Evolutionary conservation across 2,797 vertebrate species (phyloP), one percentile per base, ranked within the genome.

Genomic region (Gadopsis bispinosus): DNA sequence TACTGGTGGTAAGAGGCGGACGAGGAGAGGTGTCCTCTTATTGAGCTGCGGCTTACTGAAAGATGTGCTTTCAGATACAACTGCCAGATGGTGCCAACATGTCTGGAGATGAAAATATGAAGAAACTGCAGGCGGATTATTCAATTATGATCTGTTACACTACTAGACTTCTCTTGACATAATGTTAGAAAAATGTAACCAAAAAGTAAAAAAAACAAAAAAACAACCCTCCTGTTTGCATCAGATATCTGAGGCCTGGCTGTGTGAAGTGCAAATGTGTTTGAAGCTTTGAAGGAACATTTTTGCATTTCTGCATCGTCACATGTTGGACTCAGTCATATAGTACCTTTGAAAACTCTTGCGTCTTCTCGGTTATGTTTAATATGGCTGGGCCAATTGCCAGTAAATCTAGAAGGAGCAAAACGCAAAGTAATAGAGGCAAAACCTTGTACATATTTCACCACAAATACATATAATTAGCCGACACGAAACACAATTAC

Each of bases 21-120:
- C 22, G 35, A 16, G 45, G n/a, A 69, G 8, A 0, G 0, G 4
- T 1, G 14, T 43, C 33, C 17, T 45, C 37, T 41, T 11, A 5
- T 39, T 43, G 29, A 41, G 13, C 61, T 53, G 35, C 10, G 45
- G 35, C 6, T 48, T 33, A 31, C 2, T 33, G 22, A n/a, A 43
- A 67, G 41, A 35, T 55, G 8, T 54, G 33, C 22, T 75, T 31
- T 71, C 53, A 70, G 6, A 31, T 54, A 31, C 19, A 13, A 19
- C 10, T 19, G 1, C n/a, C 47, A 9, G 20, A 29, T 37, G 45
- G 16, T 45, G 50, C 5, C 37, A 45, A 55, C 22, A n/a, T 51
- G 10, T 51, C 37, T 45, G 39, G 33, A 31, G 20, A 20, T 37
- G 17, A 39, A 69, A n/a, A 56, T 9, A 47, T 35, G 1, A 33